These are phyloP conservation scores for Hirtodrosophila histrioides DNA, from an alignment of 2,888 invertebrate species.

Conservation along the genomic window DNA sequence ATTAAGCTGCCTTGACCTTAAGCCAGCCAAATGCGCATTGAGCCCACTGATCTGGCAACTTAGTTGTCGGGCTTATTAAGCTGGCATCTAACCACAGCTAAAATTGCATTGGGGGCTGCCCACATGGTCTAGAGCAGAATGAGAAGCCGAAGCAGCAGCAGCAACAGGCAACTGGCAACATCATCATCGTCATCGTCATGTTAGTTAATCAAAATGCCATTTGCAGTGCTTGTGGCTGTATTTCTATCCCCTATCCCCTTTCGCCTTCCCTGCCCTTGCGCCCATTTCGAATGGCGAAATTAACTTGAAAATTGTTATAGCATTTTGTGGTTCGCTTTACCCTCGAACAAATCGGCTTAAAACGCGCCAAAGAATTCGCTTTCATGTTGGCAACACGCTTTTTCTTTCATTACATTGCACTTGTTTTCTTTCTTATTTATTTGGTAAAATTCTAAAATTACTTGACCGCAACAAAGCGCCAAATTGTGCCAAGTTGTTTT, in stretches of 20 bases:
- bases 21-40: slow-evolving; percentile 26
- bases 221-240: slow-evolving; percentile 26
- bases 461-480: slow-evolving; percentile 72
- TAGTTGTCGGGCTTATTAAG: slow-evolving; percentile 21
- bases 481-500: slow-evolving; percentile 66
- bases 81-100: slow-evolving; percentile 22
- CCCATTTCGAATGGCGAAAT: slow-evolving; percentile 43
- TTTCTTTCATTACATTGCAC: slow-evolving; percentile 64
- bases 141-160: not conserved
- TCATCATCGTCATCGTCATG: slow-evolving; percentile 13
- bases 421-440: slow-evolving; percentile 34
- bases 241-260: slow-evolving; percentile 11
- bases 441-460: slow-evolving; percentile 57
- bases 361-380: slow-evolving; percentile 63
- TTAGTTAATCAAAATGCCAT: slow-evolving; percentile 59
- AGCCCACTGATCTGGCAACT: slow-evolving; percentile 20
- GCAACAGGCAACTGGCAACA: slow-evolving; percentile 24
- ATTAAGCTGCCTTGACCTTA: slow-evolving; percentile 15
- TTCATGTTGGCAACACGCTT: slow-evolving; percentile 53
- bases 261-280: not conserved
- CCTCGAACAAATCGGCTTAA: slow-evolving; percentile 64
- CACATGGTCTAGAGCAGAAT: not conserved
- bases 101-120: slow-evolving; percentile 24
- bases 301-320: slow-evolving; percentile 55
- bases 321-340: slow-evolving; percentile 56